These are phyloP conservation scores for Eristalis pertinax DNA, from an alignment of 2,888 invertebrate genomes.

Conservation along the genomic window DNA sequence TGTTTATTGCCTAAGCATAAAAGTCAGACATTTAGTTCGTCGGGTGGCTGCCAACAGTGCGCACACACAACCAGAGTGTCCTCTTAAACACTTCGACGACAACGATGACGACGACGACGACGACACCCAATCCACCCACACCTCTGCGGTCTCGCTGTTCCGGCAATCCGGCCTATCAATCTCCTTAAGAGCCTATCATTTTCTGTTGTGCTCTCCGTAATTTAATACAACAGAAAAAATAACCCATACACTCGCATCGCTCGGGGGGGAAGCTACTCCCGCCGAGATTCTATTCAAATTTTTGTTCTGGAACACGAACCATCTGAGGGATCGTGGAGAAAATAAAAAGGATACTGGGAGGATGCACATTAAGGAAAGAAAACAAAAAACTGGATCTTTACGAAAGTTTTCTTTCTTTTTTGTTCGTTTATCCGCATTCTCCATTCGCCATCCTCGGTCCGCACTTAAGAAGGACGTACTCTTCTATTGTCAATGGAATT, in stretches of 20 bases:
- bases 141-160: not conserved
- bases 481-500: constrained; percentile 63
- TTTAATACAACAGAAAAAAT: constrained; percentile 37
- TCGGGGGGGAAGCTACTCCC: too few relatives aligned
- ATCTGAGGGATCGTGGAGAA: constrained; percentile 8
- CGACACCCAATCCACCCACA: not conserved
- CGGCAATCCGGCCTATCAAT: constrained; percentile 44
- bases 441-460: not conserved
- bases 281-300: constrained; percentile 47
- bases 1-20: constrained; percentile 69
- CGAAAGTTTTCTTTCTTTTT: constrained; percentile 38
- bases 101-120: constrained; percentile 5
- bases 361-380: constrained; percentile 42
- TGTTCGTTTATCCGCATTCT: not conserved
- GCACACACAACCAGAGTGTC: constrained; percentile 58
- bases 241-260: too few relatives aligned
- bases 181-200: constrained; percentile 47
- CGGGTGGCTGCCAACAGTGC: constrained; percentile 32
- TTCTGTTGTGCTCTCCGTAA: constrained; percentile 34
- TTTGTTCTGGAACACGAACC: constrained; percentile 45
- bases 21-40: constrained; percentile 62
- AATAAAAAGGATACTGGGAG: constrained; percentile 13
- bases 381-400: constrained; percentile 32
- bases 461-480: constrained; percentile 25
- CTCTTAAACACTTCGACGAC: constrained; percentile 51